Evolutionary conservation across 2,888 invertebrate species (phyloP), one percentile per base, ranked within the genome.

Genomic region (Leucozona laternaria): DNA sequence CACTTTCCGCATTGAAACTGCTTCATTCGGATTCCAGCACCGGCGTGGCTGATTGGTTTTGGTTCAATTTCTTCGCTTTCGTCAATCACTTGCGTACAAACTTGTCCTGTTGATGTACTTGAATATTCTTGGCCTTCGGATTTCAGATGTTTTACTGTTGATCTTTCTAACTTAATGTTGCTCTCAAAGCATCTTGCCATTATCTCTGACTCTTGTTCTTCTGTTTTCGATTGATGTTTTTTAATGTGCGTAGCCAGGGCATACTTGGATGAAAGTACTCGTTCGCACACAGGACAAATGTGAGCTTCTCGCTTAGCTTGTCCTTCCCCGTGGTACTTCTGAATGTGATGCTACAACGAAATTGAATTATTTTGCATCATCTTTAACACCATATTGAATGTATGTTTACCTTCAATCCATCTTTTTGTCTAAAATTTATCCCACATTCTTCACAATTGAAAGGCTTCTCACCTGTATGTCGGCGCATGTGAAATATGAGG

Each of bases 401-500:
- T 0, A n/a, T 11, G 43, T 75, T 73, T 79, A 90, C 90, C 88
- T 91, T 91, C 13, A 91, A 80, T 15, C 91, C 91, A 84, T 91
- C 91, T 28, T 90, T 91, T 79, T 91, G 91, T 2, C 91, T 89
- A 57, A 91, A 91, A 22, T 87, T 88, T 4, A 89, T 79, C 4
- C 90, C 90, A 34, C 91, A 91, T 55, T 89, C 88, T n/a, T 89
- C 89, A 58, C 91, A 91, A 0, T 89, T 85, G 88, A 90, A 91
- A 0, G 91, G 91, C 72, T 91, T 91, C 64, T 91, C 91, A 0
- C 91, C 91, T 0, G 91, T 91, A 70, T 91, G 91, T 4, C 91
- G 89, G 3, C 91, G 89, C 89, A 90, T 90, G 68, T 91, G 91
- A 62, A 91, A 91, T 17, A 90, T 89, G 5, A 91, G 83, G 25